Base-by-base conservation (phyloP, 1,140 invertebrate species). In the Chionoecetes opilio region DNA sequence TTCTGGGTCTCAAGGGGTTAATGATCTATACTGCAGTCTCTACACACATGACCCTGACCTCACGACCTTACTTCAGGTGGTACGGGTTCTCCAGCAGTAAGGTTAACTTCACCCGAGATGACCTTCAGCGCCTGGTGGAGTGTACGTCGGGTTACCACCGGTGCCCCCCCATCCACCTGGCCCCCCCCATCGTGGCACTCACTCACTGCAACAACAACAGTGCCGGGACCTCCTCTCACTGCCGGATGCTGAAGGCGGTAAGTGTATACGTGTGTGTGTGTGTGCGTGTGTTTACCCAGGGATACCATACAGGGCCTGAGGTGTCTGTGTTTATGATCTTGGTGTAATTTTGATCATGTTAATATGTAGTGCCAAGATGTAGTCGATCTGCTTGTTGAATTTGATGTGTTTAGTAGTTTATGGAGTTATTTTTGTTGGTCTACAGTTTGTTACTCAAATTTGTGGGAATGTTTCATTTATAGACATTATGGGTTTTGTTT, bases 11-110 rank as follows among this genome's bases (percentile, higher is more conserved):
- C n/a, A n/a, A n/a, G n/a, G n/a, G n/a, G n/a, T n/a, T n/a, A n/a
- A n/a, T n/a, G n/a, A n/a, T n/a, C n/a, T n/a, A n/a, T n/a, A n/a
- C n/a, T n/a, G n/a, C n/a, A n/a, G n/a, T n/a, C n/a, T n/a, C n/a
- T n/a, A 75, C 53, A 75, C 53, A 75, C 53, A 75, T 21, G n/a
- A 17, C 0, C 11, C 26, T 75, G 1, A 75, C 63, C 21, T 75
- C 63, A 2, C 41, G 21, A 91, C 85, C 32, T 32, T 3, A 26
- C 41, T 63, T 21, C 90, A 95, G 94, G 35, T 95, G 94, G 94
- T 95, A 95, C 41, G 94, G 94, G 17, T 95, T 92, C 38, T 95
- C 94, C 0, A 21, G 90, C 31, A 95, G 92, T 82, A 92, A 95
- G n/a, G 53, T 92, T 9, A 95, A 95, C 35, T 95, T 95, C 46